phyloP scores from a whole-genome alignment of 2,113 vertebrate species.

The Noturus placidus region DNA sequence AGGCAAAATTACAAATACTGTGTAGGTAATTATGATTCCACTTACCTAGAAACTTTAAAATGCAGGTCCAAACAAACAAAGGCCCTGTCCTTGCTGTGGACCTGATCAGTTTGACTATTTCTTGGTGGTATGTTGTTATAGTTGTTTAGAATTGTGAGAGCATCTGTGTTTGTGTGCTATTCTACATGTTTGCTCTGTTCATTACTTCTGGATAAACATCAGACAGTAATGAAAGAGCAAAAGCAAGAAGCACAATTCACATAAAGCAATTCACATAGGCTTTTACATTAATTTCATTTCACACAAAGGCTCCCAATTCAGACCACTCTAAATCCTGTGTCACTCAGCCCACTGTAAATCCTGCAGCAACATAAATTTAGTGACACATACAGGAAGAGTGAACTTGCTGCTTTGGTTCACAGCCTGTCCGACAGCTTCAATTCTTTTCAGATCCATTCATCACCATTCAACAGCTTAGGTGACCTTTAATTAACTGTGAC shows the following conservation, averaged over 20 bases:
- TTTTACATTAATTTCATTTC: slow-evolving; percentile 17
- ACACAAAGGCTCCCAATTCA: not conserved
- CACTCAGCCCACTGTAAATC: slow-evolving; percentile 14
- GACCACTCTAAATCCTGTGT: not conserved
- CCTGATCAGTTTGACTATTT: not conserved
- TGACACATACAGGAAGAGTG: slow-evolving; percentile 5
- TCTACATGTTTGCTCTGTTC: not conserved
- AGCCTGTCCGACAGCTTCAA: slow-evolving; percentile 9
- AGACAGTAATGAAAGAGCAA: slow-evolving; percentile 40
- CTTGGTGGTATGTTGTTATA: not conserved
- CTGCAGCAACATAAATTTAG: not conserved
- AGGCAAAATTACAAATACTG: too few relatives aligned
- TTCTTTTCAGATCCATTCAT: slow-evolving; percentile 16
- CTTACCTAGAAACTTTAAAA: not conserved
- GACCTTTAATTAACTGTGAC: slow-evolving; percentile 60
- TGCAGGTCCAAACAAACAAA: not conserved
- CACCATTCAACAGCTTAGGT: slow-evolving; percentile 51
- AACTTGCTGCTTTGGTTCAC: not conserved
- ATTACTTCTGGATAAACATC: slow-evolving; percentile 29
- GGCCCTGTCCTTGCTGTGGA: not conserved
- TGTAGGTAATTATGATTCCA: not conserved
- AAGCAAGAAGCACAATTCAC: slow-evolving; percentile 35
- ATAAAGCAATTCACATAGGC: slow-evolving; percentile 23
- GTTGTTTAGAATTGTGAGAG: not conserved
- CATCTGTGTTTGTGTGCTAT: not conserved